Conservation (phyloP, 2,113 vertebrate genomes). For the Pteruthius melanotis region DNA sequence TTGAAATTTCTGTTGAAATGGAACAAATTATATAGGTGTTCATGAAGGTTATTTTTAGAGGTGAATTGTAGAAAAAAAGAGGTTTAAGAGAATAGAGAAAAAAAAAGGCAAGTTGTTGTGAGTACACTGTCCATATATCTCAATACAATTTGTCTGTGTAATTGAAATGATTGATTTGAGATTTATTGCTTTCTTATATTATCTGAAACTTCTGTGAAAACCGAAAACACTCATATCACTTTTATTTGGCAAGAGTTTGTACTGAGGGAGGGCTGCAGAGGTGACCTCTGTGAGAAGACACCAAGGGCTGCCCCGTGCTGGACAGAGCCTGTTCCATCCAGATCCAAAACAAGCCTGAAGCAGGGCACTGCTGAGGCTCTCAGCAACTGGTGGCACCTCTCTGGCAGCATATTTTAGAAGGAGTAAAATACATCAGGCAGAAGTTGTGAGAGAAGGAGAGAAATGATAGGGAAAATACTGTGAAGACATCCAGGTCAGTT, state of each 20-base stretch:
- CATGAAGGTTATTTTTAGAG: not conserved
- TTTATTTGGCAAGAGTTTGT: not conserved
- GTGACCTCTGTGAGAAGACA: not conserved
- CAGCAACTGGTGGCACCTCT: not conserved
- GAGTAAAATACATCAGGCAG: not conserved
- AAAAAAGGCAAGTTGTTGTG: not conserved
- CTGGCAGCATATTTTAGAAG: not conserved
- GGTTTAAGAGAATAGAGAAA: accelerated
- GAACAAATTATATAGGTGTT: not conserved
- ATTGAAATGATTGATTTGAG: not conserved
- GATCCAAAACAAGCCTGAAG: not conserved
- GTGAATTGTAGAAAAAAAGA: not conserved
- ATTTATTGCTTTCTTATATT: not conserved
- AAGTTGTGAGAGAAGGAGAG: not conserved
- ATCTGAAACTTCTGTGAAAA: not conserved
- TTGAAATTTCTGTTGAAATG: not conserved
- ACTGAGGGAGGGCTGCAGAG: accelerated
- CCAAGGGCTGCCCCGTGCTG: accelerated
- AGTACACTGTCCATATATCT: not conserved
- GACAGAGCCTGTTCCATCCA: accelerated
- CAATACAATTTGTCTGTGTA: not conserved
- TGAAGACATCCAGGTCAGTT: not conserved
- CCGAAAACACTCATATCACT: not conserved
- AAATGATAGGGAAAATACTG: not conserved
- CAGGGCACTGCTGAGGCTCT: not conserved